Base-by-base conservation (phyloP, 2,113 vertebrate genomes). In the Pampusana beccarii region DNA sequence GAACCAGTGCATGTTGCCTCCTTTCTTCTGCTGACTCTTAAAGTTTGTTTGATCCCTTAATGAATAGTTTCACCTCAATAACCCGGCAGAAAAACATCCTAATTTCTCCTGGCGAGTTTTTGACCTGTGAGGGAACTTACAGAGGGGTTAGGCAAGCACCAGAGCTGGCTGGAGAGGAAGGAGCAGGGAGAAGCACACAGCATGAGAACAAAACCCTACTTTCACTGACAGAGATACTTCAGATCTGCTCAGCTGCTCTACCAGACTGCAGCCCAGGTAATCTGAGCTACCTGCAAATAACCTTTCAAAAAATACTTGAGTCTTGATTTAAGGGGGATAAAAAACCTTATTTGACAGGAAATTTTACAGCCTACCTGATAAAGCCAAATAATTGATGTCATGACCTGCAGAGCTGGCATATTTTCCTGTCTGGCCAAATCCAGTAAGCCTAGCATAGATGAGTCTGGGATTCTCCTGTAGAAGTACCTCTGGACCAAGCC, bases 331-430 rank as follows among this genome's bases (percentile, higher is more conserved):
- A 69, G 11, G 11, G 6, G 13, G 15, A 46, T 46, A 46, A 61
- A 53, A 7, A 23, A 5, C 3, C 7, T 54, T 86, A 51, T 50
- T 74, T 42, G 46, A 86, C 8, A 65, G 25, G 25, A 89, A 60
- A 70, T 67, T 89, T 80, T 74, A 69, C n/a, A 69, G 69, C 90
- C 28, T 98, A 99, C 99, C 99, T 96, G 99, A 99, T 93, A 99
- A 95, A 96, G 99, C 98, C 77, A 99, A 85, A 92, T 98, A 99
- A 97, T 99, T 99, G 97, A 99, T 99, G 93, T 99, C 99, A 78
- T 99, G 99, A 57, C 99, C 99, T 1, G 99, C 99, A 44, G 96
- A 92, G 4, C n/a, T 82, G 53, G 98, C 98, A 2, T 97, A 98
- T 54, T 86, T 96, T 88, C 99, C 99, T 13, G 92, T 98, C 84